phyloP scores from a whole-genome alignment of 2,888 invertebrate genomes.

The Sicus ferrugineus region DNA sequence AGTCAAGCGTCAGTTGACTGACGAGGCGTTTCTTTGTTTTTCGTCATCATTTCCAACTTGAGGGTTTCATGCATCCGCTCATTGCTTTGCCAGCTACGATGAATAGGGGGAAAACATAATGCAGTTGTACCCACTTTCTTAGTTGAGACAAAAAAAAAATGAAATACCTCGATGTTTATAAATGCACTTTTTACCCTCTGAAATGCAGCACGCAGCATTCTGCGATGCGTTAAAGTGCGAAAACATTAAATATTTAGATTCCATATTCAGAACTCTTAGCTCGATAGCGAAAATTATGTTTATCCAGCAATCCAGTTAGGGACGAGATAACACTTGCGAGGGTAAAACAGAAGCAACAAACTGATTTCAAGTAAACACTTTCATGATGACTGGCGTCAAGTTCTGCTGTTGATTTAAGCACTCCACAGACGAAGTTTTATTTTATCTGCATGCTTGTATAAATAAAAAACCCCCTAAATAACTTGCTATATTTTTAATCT shows the following conservation, averaged over 20 bases:
- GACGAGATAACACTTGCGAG: background rate
- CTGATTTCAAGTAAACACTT: background rate
- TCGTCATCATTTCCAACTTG: background rate
- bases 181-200: background rate
- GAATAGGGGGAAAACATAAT: background rate
- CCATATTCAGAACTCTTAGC: background rate
- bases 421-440: background rate
- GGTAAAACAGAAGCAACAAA: background rate
- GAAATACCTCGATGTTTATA: background rate
- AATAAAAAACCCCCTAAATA: no score
- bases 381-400: background rate
- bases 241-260: background rate
- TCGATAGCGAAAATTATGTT: background rate
- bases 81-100: background rate
- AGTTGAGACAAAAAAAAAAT: background rate
- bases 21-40: background rate
- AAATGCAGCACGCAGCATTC: conserved; percentile 5
- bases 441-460: background rate
- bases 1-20: no score
- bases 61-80: background rate
- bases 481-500: no score
- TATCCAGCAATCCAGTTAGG: background rate
- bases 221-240: background rate
- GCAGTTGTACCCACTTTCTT: background rate
- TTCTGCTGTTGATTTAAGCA: background rate